Evolutionary conservation across 2,113 vertebrate species (phyloP).

Genomic region (Nettapus auritus): DNA sequence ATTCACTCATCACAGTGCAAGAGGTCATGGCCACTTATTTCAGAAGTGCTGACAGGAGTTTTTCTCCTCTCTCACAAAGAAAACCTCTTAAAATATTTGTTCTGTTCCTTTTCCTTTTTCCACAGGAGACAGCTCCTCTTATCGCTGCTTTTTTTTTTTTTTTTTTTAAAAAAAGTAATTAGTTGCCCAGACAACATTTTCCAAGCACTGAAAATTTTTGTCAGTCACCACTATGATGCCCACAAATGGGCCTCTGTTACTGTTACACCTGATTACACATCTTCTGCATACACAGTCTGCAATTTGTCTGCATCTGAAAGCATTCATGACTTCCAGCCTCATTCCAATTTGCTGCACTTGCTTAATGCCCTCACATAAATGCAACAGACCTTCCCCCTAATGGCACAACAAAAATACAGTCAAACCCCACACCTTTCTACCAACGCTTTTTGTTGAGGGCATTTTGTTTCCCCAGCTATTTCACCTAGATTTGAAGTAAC

Average conservation of each 20-base stretch:
- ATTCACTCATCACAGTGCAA: neutral
- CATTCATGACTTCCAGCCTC: neutral
- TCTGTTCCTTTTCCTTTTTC: neutral
- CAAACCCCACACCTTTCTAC: neutral
- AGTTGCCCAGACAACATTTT: neutral
- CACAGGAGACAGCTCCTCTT: neutral
- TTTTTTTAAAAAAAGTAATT: neutral
- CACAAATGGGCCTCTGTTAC: neutral
- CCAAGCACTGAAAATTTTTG: neutral
- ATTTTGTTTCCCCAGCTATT: neutral
- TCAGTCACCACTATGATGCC: neutral
- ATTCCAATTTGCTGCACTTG: neutral
- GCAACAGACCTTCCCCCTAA: neutral
- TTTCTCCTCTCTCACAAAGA: neutral
- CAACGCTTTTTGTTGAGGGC: neutral
- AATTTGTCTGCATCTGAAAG: neutral
- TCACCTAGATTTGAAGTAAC: neutral
- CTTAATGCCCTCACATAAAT: neutral
- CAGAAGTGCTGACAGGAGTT: neutral
- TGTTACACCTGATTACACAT: neutral
- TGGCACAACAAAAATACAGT: neutral
- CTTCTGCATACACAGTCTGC: neutral
- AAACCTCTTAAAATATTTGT: neutral
- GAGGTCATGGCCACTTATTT: neutral
- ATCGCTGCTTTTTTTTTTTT: neutral